A percentile compares a stretch with the other conserved stretches of the same genome.
Evolutionary conservation across 2,113 vertebrate genomes (phyloP).

Genomic region (Siniperca knerii): DNA sequence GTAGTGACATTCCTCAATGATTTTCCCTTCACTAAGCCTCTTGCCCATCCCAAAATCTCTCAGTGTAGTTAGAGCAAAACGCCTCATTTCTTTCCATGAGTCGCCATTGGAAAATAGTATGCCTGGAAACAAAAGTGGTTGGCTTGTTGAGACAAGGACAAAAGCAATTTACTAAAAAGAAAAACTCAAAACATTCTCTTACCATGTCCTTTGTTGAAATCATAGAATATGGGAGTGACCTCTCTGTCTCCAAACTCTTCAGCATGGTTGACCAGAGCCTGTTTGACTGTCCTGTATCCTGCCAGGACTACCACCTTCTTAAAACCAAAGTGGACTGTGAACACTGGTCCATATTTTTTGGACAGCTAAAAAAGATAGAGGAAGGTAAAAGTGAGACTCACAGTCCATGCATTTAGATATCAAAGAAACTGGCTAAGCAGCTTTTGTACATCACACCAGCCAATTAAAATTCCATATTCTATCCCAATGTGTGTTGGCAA

Average conservation of each 20-base stretch:
- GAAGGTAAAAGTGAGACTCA: neutral
- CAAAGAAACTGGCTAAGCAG: too few relatives aligned
- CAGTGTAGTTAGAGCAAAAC: conserved; percentile 61
- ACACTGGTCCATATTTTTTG: conserved; percentile 86
- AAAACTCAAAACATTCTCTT: neutral
- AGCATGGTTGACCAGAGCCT: conserved; percentile 84
- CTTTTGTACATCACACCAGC: too few relatives aligned
- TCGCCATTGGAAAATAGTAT: conserved; percentile 53
- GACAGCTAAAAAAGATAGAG: conserved; percentile 80
- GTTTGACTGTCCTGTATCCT: conserved; percentile 85
- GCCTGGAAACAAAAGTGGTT: neutral
- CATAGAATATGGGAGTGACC: conserved; percentile 48
- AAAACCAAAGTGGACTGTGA: conserved; percentile 85
- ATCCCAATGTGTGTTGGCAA: too few relatives aligned
- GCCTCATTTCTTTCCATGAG: conserved; percentile 69
- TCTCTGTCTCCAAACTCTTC: conserved; percentile 85
- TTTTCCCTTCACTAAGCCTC: conserved; percentile 57
- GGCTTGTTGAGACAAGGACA: neutral
- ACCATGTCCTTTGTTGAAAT: conserved; percentile 66
- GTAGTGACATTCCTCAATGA: conserved; percentile 47
- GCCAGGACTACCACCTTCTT: conserved; percentile 85
- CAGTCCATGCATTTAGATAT: neutral
- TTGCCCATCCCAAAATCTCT: conserved; percentile 73
- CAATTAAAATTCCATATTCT: too few relatives aligned
- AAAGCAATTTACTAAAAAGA: neutral